Evolutionary conservation across 2,888 invertebrate genomes (phyloP).

Genomic region (Alviniconcha strummeri): DNA sequence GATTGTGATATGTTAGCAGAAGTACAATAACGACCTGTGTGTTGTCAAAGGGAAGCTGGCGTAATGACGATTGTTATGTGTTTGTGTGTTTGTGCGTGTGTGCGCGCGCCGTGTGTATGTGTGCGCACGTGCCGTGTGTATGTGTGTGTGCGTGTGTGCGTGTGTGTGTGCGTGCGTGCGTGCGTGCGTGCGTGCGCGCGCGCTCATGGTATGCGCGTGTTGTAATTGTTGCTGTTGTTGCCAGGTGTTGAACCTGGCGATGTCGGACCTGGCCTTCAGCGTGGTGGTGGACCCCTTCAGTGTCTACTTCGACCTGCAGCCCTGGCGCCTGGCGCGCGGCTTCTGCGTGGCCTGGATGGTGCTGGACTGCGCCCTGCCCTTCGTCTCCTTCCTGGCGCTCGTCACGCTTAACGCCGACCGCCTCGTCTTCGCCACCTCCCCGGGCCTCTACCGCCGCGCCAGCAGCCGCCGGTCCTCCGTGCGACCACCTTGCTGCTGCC

Average conservation of each 20-base stretch:
- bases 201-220: too few relatives aligned
- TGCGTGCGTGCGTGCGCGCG: neutral
- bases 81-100: neutral
- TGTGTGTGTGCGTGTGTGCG: slow-evolving; percentile 1
- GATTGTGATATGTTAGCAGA: neutral
- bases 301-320: slow-evolving; percentile 43
- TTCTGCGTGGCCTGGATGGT: slow-evolving; percentile 47
- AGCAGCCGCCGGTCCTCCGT: slow-evolving; percentile 26
- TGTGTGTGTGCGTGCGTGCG: slow-evolving; percentile 5
- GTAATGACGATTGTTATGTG: neutral
- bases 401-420: slow-evolving; percentile 44
- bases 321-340: slow-evolving; percentile 40
- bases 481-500: slow-evolving; percentile 34
- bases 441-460: slow-evolving; percentile 34
- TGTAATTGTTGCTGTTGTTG: too few relatives aligned
- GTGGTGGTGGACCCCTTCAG: slow-evolving; percentile 44
- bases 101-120: neutral
- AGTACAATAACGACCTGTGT: neutral
- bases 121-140: neutral
- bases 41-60: neutral
- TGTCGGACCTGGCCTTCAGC: slow-evolving; percentile 38
- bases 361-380: slow-evolving; percentile 42
- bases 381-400: slow-evolving; percentile 42
- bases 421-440: slow-evolving; percentile 41
- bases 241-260: slow-evolving; percentile 34